Conservation (phyloP, 2,113 vertebrate genomes). For the Thinocorus orbignyianus region DNA sequence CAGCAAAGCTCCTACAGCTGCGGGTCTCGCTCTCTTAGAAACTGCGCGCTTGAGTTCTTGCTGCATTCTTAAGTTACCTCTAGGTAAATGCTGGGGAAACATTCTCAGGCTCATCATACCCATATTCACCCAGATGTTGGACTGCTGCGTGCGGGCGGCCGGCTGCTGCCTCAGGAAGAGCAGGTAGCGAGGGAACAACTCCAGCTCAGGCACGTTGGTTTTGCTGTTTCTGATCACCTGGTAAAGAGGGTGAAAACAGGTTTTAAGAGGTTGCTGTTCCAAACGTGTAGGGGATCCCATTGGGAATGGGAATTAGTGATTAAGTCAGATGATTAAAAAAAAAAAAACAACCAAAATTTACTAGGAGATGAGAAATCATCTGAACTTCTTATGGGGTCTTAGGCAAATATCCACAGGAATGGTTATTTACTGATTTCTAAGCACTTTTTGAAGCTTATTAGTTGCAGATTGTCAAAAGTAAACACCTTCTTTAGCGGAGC, state of each 20-base stretch:
- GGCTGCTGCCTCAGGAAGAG: slow-evolving; percentile 97
- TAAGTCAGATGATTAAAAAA: not conserved
- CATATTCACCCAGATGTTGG: slow-evolving; percentile 99
- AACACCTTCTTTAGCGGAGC: not conserved
- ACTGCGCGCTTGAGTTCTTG: slow-evolving; percentile 81
- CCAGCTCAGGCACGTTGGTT: slow-evolving; percentile 84
- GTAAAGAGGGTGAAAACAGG: not conserved
- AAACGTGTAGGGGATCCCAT: not conserved
- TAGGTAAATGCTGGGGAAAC: slow-evolving; percentile 92
- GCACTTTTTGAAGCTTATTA: not conserved
- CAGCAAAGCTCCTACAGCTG: slow-evolving; percentile 57
- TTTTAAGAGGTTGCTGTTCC: not conserved
- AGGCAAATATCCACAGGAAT: not conserved
- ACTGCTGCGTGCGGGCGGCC: slow-evolving; percentile 90
- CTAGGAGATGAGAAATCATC: not conserved
- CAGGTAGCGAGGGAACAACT: slow-evolving; percentile 93
- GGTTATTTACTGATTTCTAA: not conserved
- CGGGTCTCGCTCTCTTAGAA: slow-evolving; percentile 23
- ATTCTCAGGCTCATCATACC: slow-evolving; percentile 99
- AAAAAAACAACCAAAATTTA: not conserved
- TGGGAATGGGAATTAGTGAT: not conserved
- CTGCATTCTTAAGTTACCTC: slow-evolving; percentile 99
- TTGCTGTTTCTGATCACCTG: slow-evolving; percentile 92
- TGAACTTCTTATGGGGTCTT: not conserved
- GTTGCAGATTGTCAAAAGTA: not conserved